phyloP scores from a whole-genome alignment of 2,113 vertebrate species.

The Microcebus tavaratra region DNA sequence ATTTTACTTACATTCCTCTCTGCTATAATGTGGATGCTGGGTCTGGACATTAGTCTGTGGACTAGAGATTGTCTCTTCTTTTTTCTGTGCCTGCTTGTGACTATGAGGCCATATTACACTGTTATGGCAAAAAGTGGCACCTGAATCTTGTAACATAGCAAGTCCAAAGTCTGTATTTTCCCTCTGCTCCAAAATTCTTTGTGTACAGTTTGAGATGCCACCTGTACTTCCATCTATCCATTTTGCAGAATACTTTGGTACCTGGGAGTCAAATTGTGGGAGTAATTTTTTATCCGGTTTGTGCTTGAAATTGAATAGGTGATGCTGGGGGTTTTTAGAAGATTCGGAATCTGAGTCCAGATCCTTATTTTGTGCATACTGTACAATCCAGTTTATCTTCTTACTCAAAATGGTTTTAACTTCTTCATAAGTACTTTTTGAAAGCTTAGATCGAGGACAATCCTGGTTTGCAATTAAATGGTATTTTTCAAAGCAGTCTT shows the following conservation, averaged over 20 bases:
- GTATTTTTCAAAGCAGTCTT: slow-evolving; percentile 98
- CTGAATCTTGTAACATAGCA: slow-evolving; percentile 83
- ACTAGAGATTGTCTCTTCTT: slow-evolving; percentile 78
- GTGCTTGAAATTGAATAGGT: slow-evolving; percentile 91
- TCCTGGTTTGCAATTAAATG: slow-evolving; percentile 98
- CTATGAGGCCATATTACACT: slow-evolving; percentile 84
- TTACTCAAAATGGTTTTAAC: slow-evolving; percentile 95
- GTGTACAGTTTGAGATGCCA: slow-evolving; percentile 84
- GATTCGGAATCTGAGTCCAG: slow-evolving; percentile 87
- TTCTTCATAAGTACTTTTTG: slow-evolving; percentile 94
- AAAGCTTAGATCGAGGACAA: slow-evolving; percentile 91
- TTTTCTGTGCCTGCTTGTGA: slow-evolving; percentile 77
- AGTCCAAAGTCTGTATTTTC: slow-evolving; percentile 84
- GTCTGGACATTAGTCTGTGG: slow-evolving; percentile 50
- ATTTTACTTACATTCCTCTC: slow-evolving; percentile 91
- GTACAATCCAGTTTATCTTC: slow-evolving; percentile 96
- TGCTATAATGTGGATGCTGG: slow-evolving; percentile 83
- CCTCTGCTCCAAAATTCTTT: slow-evolving; percentile 87
- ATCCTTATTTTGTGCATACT: slow-evolving; percentile 97
- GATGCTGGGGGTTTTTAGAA: slow-evolving; percentile 85
- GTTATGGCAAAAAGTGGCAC: slow-evolving; percentile 77
- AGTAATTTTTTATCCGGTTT: slow-evolving; percentile 90
- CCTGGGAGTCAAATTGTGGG: slow-evolving; percentile 93
- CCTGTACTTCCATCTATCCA: slow-evolving; percentile 86
- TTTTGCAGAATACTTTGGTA: slow-evolving; percentile 93